Percentiles rank a stretch among this genome's conserved stretches.
Evolutionary conservation across 2,113 vertebrate species (phyloP).

Genomic region (Thinocorus orbignyianus): DNA sequence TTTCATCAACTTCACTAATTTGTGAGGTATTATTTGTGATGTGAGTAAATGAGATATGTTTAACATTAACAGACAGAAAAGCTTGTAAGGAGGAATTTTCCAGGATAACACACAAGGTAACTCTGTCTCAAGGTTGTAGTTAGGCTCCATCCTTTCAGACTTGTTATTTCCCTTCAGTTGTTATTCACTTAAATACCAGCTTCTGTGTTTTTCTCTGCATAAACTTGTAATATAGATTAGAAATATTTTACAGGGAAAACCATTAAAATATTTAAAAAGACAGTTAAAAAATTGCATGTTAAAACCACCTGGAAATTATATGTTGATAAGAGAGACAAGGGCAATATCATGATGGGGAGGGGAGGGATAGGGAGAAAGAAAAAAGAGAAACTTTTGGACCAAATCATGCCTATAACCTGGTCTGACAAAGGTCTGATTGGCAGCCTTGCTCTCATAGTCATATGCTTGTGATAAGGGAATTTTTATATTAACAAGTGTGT

Average conservation of each 20-base stretch:
- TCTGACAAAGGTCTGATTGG: neutral
- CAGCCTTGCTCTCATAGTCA: neutral
- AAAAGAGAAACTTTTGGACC: neutral
- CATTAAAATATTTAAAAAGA: neutral
- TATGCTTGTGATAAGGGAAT: neutral
- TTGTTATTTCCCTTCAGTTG: neutral
- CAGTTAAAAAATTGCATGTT: neutral
- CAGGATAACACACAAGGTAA: neutral
- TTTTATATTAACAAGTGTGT: slow-evolving; percentile 40
- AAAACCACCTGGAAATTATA: neutral
- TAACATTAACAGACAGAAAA: neutral
- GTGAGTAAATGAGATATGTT: neutral
- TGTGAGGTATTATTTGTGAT: neutral
- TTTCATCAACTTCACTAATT: neutral
- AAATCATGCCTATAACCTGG: neutral
- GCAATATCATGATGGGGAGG: neutral
- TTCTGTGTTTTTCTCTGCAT: neutral
- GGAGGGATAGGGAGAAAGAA: neutral
- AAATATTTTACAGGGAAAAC: neutral
- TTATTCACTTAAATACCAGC: neutral
- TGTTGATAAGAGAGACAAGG: neutral
- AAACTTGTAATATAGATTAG: neutral
- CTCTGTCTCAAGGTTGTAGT: neutral
- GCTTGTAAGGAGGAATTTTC: neutral
- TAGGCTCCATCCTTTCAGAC: neutral